Evolutionary conservation across 2,113 vertebrate genomes (phyloP), one percentile per base, ranked within the genome.

Genomic region (Strix uralensis): DNA sequence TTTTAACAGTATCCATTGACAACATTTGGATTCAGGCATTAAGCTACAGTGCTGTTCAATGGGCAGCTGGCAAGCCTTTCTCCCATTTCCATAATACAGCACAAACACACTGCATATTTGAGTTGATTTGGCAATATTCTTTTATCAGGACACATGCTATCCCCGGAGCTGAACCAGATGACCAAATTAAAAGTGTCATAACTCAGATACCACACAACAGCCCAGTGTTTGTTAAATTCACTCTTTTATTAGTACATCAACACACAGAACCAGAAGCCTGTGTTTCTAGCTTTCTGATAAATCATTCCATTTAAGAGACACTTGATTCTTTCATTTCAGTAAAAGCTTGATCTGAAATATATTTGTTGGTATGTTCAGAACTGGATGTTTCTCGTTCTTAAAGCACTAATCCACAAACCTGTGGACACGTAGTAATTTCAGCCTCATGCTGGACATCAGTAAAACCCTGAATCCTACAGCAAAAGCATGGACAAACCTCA

Each of bases 1-100:
- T 97, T 97, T 96, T 77, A 96, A 61, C 65, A 87, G 78, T 47
- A 49, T 87, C 92, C 92, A 57, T 6, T 89, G 81, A 79, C 62
- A 94, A 62, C 78, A 58, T 42, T 87, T 82, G 66, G 70, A 81
- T 85, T 81, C 81, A 42, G 62, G 58, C 77, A 81, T 42, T 46
- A 86, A 79, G 49, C 61, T 55, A 29, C 88, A 89, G 15, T 13
- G 72, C 38, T 58, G 67, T 34, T 94, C 70, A 79, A 34, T 2
- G 4, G 61, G 78, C 81, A 92, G 69, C 69, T 80, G 86, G 72
- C 63, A 92, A 88, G 86, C 42, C 75, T 74, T 52, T 58, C 82
- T 74, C 14, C 44, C 36, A 36, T 59, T 86, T 88, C 77, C 1
- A 0, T 34, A 25, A 69, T 69, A 38, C 57, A 54, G 55, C 82